Evolutionary conservation across 2,113 vertebrate genomes (phyloP).

Genomic region (Mesembrinibis cayennensis): DNA sequence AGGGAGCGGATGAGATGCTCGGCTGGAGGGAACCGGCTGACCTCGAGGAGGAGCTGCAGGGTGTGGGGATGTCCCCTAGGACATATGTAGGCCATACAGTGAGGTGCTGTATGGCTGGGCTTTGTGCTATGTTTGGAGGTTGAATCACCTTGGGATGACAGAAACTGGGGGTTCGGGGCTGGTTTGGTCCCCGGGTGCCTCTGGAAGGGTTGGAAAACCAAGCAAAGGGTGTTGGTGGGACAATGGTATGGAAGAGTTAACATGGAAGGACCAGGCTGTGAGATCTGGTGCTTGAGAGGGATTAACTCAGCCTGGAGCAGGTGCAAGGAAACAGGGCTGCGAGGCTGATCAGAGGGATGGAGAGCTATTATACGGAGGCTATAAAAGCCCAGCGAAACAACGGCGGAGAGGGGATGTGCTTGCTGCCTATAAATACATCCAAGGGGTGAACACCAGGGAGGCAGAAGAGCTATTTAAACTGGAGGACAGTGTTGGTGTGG

Average conservation of each 20-base stretch:
- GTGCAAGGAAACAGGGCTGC: constrained; percentile 22
- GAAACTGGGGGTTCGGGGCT: neutral
- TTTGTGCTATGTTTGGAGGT: neutral
- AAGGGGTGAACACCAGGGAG: neutral
- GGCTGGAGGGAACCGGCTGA: neutral
- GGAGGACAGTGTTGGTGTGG: neutral
- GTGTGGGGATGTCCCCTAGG: neutral
- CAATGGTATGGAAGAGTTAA: neutral
- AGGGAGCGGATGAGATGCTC: neutral
- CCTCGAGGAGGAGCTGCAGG: neutral
- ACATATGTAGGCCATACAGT: too few species aligned
- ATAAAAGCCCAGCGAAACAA: neutral
- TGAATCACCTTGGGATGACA: rapidly evolving
- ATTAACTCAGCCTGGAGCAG: constrained; percentile 44
- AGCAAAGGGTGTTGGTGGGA: neutral
- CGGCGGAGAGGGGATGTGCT: neutral
- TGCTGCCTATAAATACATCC: neutral
- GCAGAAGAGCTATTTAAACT: neutral
- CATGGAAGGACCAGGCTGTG: neutral
- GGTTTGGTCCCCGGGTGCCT: neutral
- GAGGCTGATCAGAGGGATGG: constrained; percentile 23
- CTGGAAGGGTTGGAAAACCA: rapidly evolving
- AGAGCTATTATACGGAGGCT: neutral
- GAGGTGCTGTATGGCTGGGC: neutral
- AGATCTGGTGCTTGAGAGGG: constrained; percentile 2